Percentiles rank a stretch among this genome's conserved stretches.
Conservation (phyloP, 2,797 vertebrate genomes). For the Ispidina picta region DNA sequence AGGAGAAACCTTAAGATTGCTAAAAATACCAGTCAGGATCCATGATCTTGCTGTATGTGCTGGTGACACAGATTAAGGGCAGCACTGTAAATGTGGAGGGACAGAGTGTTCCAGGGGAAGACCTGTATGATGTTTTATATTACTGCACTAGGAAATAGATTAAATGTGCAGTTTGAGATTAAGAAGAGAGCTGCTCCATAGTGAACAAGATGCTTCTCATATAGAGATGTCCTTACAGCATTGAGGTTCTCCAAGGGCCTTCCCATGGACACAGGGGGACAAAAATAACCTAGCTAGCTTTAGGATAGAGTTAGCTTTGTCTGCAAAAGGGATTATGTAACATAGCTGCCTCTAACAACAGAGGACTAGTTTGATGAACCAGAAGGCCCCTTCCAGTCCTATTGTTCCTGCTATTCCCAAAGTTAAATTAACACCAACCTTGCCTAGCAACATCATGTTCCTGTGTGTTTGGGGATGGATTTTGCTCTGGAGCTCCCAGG, state of each 20-base stretch:
- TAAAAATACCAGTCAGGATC: neutral
- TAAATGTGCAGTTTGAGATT: neutral
- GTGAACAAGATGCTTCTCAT: neutral
- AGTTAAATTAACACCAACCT: conserved; percentile 64
- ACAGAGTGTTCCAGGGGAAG: neutral
- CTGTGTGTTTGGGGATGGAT: neutral
- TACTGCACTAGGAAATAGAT: neutral
- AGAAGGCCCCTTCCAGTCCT: conserved; percentile 56
- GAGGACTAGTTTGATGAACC: conserved; percentile 62
- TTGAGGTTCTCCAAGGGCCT: neutral
- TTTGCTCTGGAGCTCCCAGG: neutral
- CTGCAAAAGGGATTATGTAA: conserved; percentile 41
- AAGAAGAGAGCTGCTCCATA: rapidly evolving
- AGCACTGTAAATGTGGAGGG: neutral
- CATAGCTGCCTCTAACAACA: conserved; percentile 25
- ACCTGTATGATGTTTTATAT: neutral
- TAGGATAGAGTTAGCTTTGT: neutral
- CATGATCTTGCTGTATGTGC: neutral
- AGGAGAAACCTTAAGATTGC: neutral
- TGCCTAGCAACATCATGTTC: conserved; percentile 19
- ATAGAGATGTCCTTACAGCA: neutral
- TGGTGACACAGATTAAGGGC: neutral
- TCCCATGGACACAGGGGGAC: neutral
- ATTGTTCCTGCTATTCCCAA: conserved; percentile 37
- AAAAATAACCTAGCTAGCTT: conserved; percentile 47